Evolutionary conservation across 1,140 invertebrate genomes (phyloP).

Genomic region (Drosophila mauritiana): DNA sequence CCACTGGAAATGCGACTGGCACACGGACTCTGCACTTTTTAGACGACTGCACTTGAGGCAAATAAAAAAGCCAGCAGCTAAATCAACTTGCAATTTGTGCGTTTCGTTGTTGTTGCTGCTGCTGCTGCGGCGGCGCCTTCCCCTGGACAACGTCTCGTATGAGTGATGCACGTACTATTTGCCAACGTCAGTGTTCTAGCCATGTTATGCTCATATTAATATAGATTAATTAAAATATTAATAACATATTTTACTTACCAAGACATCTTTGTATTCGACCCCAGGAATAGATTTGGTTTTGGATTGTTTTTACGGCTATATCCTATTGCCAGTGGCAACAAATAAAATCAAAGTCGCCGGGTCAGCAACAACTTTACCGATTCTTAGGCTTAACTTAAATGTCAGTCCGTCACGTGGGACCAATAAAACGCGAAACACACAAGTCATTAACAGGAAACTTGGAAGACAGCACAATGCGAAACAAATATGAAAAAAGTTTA

Average conservation of each 20-base stretch:
- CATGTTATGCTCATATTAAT: too few relatives aligned
- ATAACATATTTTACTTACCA: too few relatives aligned
- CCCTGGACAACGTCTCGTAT: constrained; percentile 6
- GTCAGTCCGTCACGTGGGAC: constrained; percentile 19
- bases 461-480: constrained; percentile 61
- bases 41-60: constrained; percentile 37
- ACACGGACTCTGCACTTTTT: constrained; percentile 42
- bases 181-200: neutral
- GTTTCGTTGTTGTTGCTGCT: constrained; percentile 47
- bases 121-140: neutral
- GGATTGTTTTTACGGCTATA: constrained; percentile 8
- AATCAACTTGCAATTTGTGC: constrained; percentile 63
- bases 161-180: constrained; percentile 6
- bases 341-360: constrained; percentile 23
- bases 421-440: constrained; percentile 57
- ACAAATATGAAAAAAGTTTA: constrained; percentile 76
- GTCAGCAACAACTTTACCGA: constrained; percentile 27
- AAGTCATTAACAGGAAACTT: constrained; percentile 55
- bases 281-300: neutral
- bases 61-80: constrained; percentile 36
- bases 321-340: constrained; percentile 2
- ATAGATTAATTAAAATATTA: too few relatives aligned
- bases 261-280: neutral
- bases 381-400: constrained; percentile 63
- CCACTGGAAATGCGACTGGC: constrained; percentile 25